Evolutionary conservation across 2,113 vertebrate species (phyloP), one percentile per base, ranked within the genome.

Genomic region (Platysternon megacephalum): DNA sequence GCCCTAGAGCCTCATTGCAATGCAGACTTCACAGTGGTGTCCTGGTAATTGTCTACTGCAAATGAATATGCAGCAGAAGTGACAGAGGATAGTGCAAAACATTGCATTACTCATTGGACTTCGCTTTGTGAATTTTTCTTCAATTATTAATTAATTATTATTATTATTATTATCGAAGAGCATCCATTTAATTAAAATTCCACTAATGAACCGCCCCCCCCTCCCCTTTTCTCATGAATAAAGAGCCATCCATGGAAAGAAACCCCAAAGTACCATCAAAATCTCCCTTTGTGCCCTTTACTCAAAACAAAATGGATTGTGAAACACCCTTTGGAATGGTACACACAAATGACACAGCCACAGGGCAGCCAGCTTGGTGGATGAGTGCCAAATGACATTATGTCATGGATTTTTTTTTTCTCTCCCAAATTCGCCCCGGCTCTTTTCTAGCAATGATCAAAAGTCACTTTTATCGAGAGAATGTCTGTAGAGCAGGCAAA

Each of bases 331-430:
- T 93, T 98, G 96, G 97, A 95, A 97, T 96, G 87, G 84, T 80
- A 94, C 87, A 94, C 72, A 51, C 58, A 98, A 91, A 92, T 93
- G 90, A 95, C 98, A 97, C 94, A 98, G 97, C 98, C 97, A 94
- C 82, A 80, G 97, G 98, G 97, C 96, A 96, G 83, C 86, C 89
- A 93, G 94, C 92, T 97, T 96, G 91, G 17, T 85, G 96, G 96
- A 96, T 72, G 79, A 28, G 21, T 95, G 98, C 97, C 98, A 98
- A 97, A 97, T 5, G 97, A 55, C 93, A 97, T 98, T 96, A 98
- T 92, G 94, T 98, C 97, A 98, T 96, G 89, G 94, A 97, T 39
- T 58, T 53, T 52, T 91, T 49, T 58, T 55, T 49, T 9, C 78
- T 88, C 85, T 91, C 93, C 95, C 93, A 95, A 98, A 97, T 98